A percentile compares a stretch with the other conserved stretches of the same genome.
Conservation (phyloP, 2,888 invertebrate genomes). For the Euphydryas editha region DNA sequence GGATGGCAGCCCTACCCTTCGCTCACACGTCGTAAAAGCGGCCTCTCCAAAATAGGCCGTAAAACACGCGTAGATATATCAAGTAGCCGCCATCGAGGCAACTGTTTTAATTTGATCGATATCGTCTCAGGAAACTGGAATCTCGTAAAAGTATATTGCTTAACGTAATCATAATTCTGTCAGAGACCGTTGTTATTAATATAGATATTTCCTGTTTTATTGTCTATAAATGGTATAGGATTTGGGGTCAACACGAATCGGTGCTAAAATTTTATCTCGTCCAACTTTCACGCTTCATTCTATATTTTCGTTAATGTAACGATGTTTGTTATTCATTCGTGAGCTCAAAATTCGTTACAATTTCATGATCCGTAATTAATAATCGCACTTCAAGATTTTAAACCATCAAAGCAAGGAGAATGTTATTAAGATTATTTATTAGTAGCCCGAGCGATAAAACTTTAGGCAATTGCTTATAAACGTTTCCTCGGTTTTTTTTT, state of each 20-base stretch:
- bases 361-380: not conserved
- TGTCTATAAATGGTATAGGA: slow-evolving; percentile 14
- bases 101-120: slow-evolving; percentile 19
- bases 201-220: slow-evolving; percentile 22
- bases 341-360: not conserved
- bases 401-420: not conserved
- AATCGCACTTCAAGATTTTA: slow-evolving; percentile 3
- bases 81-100: slow-evolving; percentile 17
- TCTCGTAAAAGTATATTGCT: slow-evolving; percentile 32
- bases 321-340: slow-evolving; percentile 7
- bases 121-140: slow-evolving; percentile 20
- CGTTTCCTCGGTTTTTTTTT: not conserved
- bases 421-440: slow-evolving; percentile 5
- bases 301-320: slow-evolving; percentile 14
- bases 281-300: slow-evolving; percentile 24
- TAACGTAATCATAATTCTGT: slow-evolving; percentile 26
- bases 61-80: slow-evolving; percentile 17
- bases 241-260: slow-evolving; percentile 10
- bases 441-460: not conserved
- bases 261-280: slow-evolving; percentile 35
- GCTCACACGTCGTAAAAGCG: slow-evolving; percentile 25
- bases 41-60: slow-evolving; percentile 15
- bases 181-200: slow-evolving; percentile 18
- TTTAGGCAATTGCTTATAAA: slow-evolving; percentile 3
- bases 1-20: too few species aligned